phyloP scores from a whole-genome alignment of 2,113 vertebrate genomes.

The Ameiurus melas region DNA sequence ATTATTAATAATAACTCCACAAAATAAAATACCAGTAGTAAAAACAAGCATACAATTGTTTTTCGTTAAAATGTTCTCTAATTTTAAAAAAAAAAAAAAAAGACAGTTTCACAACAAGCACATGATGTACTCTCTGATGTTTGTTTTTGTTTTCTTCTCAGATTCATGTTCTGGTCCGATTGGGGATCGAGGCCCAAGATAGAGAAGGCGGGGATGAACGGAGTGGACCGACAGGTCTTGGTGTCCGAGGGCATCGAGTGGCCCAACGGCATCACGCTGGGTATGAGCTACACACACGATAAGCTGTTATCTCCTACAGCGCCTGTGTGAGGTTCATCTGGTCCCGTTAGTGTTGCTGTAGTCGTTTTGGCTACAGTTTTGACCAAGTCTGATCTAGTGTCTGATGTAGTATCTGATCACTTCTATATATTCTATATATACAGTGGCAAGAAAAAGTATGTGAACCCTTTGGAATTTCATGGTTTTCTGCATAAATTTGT shows the following conservation, averaged over 20 bases:
- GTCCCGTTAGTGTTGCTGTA: not conserved
- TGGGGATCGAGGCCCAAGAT: slow-evolving; percentile 94
- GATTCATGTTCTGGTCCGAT: slow-evolving; percentile 99
- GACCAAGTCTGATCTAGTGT: not conserved
- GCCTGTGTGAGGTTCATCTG: not conserved
- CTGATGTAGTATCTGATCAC: not conserved
- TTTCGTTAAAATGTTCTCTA: not conserved
- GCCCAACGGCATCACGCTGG: slow-evolving; percentile 96
- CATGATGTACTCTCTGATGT: not conserved
- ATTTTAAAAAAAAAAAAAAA: no score
- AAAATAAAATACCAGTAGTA: not conserved
- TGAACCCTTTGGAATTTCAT: no score
- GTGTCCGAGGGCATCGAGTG: slow-evolving; percentile 91
- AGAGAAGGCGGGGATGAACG: slow-evolving; percentile 95
- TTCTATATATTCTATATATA: no score
- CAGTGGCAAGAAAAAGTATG: no score
- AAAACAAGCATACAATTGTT: not conserved
- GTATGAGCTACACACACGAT: slow-evolving; percentile 63
- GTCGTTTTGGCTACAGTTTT: not conserved
- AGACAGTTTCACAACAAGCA: not conserved
- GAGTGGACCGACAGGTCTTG: slow-evolving; percentile 84
- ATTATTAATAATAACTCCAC: not conserved
- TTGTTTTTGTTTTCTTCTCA: slow-evolving; percentile 56
- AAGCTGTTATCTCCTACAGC: not conserved
- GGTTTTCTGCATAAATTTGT: no score